These are phyloP conservation scores for Ecliptopera silaceata DNA, from an alignment of 2,888 invertebrate species.

Conservation along the genomic window DNA sequence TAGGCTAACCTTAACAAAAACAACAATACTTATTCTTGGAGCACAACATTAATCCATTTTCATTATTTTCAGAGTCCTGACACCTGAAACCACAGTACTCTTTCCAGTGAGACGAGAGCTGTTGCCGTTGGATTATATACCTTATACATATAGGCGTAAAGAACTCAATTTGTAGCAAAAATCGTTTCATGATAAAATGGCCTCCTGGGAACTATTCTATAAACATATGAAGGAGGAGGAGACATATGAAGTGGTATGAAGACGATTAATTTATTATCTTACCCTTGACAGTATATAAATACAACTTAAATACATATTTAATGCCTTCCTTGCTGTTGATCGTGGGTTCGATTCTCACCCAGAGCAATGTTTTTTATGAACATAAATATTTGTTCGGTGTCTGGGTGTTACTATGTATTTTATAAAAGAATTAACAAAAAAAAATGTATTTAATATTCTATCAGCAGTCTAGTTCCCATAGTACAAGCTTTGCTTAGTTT, in stretches of 20 bases:
- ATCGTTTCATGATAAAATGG: constrained; percentile 12
- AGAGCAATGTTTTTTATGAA: no score
- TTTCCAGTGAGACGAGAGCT: constrained; percentile 12
- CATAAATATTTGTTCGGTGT: no score
- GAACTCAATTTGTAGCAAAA: neutral
- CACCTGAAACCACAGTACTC: constrained; percentile 10
- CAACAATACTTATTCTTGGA: neutral
- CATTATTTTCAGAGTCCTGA: constrained; percentile 15
- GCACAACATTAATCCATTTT: constrained; percentile 20
- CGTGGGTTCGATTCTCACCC: no score
- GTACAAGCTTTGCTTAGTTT: no score
- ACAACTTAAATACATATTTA: neutral
- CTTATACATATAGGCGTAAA: constrained; percentile 9
- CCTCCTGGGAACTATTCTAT: constrained; percentile 33
- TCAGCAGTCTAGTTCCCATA: no score
- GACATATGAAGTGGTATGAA: neutral
- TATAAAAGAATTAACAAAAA: no score
- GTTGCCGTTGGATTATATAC: constrained; percentile 1
- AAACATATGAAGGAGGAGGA: neutral
- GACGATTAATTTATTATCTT: neutral
- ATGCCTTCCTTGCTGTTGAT: no score
- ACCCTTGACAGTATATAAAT: neutral
- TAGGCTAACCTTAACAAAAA: neutral
- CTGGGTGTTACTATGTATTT: no score
- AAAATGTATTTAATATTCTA: no score